Evolutionary conservation across 2,888 invertebrate genomes (phyloP).

Genomic region (Calameuta pallipes): DNA sequence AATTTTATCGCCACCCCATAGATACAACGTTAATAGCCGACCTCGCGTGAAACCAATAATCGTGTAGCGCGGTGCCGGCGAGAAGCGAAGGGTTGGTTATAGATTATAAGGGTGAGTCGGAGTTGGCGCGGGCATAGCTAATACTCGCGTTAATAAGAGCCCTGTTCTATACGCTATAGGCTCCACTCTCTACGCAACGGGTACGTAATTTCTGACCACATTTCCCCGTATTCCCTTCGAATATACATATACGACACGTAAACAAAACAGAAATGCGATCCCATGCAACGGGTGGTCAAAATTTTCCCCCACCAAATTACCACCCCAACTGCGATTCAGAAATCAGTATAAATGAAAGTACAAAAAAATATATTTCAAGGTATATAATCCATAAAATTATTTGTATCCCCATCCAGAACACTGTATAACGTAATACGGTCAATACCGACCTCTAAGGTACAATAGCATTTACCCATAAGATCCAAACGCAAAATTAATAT

Average conservation of each 20-base stretch:
- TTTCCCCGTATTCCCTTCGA: conserved; percentile 48
- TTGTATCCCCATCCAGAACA: no score
- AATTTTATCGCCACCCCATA: conserved; percentile 36
- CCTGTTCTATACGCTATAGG: conserved; percentile 34
- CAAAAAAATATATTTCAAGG: no score
- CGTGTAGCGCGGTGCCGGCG: conserved; percentile 37
- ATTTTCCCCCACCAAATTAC: background rate
- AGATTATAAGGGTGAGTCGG: conserved; percentile 59
- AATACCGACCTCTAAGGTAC: background rate
- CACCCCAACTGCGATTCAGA: background rate
- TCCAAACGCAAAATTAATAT: background rate
- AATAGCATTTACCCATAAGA: background rate
- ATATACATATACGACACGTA: conserved; percentile 12
- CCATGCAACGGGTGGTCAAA: conserved; percentile 1
- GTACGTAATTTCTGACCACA: conserved; percentile 57
- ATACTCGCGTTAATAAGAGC: conserved; percentile 61
- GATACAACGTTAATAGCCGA: conserved; percentile 56
- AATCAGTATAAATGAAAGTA: background rate
- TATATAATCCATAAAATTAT: no score
- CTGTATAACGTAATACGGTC: background rate
- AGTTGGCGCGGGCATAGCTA: conserved; percentile 45
- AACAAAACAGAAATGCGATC: background rate
- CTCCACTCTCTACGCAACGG: conserved; percentile 41
- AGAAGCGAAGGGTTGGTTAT: conserved; percentile 44
- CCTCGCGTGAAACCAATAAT: conserved; percentile 61